Evolutionary conservation across 2,797 vertebrate genomes (phyloP), one percentile per base, ranked within the genome.

Genomic region (Babyrousa celebensis): DNA sequence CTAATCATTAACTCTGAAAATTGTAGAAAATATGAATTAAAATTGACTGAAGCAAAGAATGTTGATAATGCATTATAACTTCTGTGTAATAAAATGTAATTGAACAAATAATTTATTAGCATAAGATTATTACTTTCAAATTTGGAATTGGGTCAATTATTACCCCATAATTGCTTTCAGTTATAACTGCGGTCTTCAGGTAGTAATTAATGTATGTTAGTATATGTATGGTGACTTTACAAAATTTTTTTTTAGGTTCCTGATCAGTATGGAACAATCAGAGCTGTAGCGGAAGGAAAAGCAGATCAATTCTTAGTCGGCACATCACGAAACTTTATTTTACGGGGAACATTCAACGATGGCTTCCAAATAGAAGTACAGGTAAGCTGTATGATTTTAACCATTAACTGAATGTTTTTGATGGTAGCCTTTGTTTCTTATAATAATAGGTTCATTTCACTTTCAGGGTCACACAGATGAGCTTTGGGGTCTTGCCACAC

Each of bases 381-480:
- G 99, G 99, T 99, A 94, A 98, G 98, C 48, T 90, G 2, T 93
- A 21, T 43, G 20, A 27, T 48, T 65, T 75, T 88, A 96, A 17
- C 48, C 11, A 54, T 17, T 85, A 93, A 72, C 25, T 83, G 17
- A 36, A 72, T 92, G 9, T 87, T 78, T 27, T 97, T 12, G 18
- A 67, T n/a, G 1, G 89, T 91, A 93, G 7, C 16, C 10, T 95
- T 87, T 95, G 40, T 79, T 77, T 95, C 12, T 89, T 90, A 23
- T n/a, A 95, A 70, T 27, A 85, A 40, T n/a, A 0, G 16, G 0
- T 96, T 2, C n/a, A 27, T 96, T 98, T 93, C 8, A 48, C 97
- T 98, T 98, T 85, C 97, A 99, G 99, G 99, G 99, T 93, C 99
- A 99, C 98, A 99, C 99, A 52, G 99, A 99, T 86, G 99, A 99